Percentiles rank a stretch among this genome's conserved stretches.
Conservation (phyloP, 1,140 invertebrate genomes). For the Stenopsyche tienmushanensis region DNA sequence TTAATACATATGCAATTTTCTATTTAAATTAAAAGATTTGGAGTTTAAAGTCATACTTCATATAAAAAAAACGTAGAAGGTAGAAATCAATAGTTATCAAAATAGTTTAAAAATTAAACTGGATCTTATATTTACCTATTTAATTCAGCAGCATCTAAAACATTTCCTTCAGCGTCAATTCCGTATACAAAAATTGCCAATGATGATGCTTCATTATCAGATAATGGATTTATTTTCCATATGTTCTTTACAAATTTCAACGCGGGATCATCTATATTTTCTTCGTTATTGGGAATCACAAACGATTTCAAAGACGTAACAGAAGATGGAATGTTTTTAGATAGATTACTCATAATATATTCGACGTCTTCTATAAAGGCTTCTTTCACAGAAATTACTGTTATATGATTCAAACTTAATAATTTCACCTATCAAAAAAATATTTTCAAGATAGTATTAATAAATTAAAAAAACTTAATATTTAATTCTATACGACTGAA, state of each 20-base stretch:
- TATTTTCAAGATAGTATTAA: too few species aligned
- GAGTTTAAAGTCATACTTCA: too few species aligned
- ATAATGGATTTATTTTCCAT: constrained; percentile 13
- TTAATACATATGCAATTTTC: too few species aligned
- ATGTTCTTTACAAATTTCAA: not conserved
- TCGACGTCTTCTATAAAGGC: constrained; percentile 33
- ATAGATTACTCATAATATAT: constrained; percentile 23
- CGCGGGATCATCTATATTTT: constrained; percentile 4
- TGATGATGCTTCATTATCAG: constrained; percentile 12
- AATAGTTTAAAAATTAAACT: not conserved
- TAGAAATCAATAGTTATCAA: constrained; percentile 9
- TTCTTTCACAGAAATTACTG: constrained; percentile 29
- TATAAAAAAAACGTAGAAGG: too few species aligned
- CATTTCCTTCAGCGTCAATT: constrained; percentile 29
- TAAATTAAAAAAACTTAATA: too few species aligned
- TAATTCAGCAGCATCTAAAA: constrained; percentile 28
- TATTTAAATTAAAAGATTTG: too few species aligned
- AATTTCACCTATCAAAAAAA: constrained; percentile 40
- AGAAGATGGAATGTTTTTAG: constrained; percentile 3
- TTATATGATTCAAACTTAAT: constrained; percentile 38
- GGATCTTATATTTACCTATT: constrained; percentile 29
- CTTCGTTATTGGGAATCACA: constrained; percentile 29
- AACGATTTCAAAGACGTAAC: constrained; percentile 19
- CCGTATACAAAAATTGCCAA: constrained; percentile 39
- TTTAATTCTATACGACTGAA: too few species aligned